Base-by-base conservation (phyloP, 2,888 invertebrate species). In the Xanthostigma xanthostigma region DNA sequence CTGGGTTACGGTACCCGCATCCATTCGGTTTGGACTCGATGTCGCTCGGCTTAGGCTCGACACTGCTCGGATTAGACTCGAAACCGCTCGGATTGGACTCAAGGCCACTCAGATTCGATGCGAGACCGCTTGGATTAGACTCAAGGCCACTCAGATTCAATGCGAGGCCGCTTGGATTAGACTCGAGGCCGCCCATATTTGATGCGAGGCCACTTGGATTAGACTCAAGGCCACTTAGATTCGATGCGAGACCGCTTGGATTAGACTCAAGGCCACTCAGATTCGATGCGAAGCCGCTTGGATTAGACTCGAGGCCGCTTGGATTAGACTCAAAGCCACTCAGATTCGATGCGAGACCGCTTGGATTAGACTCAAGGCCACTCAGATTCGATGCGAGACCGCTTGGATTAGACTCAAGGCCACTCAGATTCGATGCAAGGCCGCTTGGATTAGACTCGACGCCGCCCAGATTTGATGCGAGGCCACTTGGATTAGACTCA, bases 161-260 rank as follows among this genome's bases (percentile, higher is more conserved):
- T 6, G 3, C 27, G 6, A 27, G 5, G n/a, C 75, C 74, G 0
- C 81, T 71, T 37, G 84, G 85, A 12, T 80, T 68, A 56, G 84
- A 78, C 4, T 81, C 82, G 0, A 5, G 5, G n/a, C 75, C 75
- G 0, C 81, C 71, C 37, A 84, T 85, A 12, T 80, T 68, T 56
- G 84, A 78, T 4, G 81, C 82, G 0, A 87, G 75, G 0, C 89
- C 89, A 0, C 79, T 72, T 0, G 76, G 70, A 60, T 87, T 81
- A n/a, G 80, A 73, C 59, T 74, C 90, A 58, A 89, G 90, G 8
- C 79, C 79, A 1, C 50, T 17, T 4, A 4, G 17, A 2, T 17
- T 17, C 3, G 17, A 73, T 0, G 90, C 90, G 58, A 89, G 90
- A 8, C 79, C 79, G 2, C 50, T 27, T 6, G 27, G 6, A 3